A percentile compares a stretch with the other conserved stretches of the same genome.
phyloP scores from a whole-genome alignment of 2,888 invertebrate species.

The Volucella inflata region DNA sequence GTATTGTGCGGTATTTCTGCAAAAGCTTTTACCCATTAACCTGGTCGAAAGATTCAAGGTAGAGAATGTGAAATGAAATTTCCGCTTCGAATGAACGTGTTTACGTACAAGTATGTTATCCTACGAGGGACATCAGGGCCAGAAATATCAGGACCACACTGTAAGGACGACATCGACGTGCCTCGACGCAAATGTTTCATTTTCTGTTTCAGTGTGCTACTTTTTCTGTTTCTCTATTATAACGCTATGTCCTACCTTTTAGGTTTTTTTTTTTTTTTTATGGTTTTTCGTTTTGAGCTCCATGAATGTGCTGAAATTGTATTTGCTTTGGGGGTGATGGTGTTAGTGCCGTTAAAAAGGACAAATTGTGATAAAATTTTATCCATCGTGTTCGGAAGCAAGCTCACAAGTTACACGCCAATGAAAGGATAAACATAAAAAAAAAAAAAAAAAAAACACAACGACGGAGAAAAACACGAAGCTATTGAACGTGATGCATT shows the following conservation, averaged over 20 bases:
- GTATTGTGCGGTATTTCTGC: neutral
- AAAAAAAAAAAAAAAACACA: constrained; percentile 6
- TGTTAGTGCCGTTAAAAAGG: constrained; percentile 14
- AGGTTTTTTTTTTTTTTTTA: neutral
- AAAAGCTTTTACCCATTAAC: neutral
- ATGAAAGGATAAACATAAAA: constrained; percentile 51
- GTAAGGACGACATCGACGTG: constrained; percentile 28
- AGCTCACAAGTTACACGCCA: constrained; percentile 37
- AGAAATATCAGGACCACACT: no score
- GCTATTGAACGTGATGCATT: constrained; percentile 62
- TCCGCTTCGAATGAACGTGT: constrained; percentile 49
- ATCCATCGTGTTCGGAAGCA: constrained; percentile 37
- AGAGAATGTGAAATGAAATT: constrained; percentile 45
- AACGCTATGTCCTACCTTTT: constrained; percentile 5
- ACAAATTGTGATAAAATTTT: constrained; percentile 57
- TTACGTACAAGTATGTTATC: no score
- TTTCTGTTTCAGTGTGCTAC: neutral
- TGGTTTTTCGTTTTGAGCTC: neutral
- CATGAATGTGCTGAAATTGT: constrained; percentile 35
- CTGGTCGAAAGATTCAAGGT: constrained; percentile 14
- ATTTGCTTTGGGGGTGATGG: constrained; percentile 7
- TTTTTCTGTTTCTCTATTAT: constrained; percentile 3
- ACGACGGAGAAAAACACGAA: neutral
- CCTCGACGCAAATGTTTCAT: constrained; percentile 3
- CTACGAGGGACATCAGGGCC: neutral